Percentiles rank a stretch among this genome's conserved stretches.
phyloP scores from a whole-genome alignment of 2,113 vertebrate genomes.

The Gadus macrocephalus region DNA sequence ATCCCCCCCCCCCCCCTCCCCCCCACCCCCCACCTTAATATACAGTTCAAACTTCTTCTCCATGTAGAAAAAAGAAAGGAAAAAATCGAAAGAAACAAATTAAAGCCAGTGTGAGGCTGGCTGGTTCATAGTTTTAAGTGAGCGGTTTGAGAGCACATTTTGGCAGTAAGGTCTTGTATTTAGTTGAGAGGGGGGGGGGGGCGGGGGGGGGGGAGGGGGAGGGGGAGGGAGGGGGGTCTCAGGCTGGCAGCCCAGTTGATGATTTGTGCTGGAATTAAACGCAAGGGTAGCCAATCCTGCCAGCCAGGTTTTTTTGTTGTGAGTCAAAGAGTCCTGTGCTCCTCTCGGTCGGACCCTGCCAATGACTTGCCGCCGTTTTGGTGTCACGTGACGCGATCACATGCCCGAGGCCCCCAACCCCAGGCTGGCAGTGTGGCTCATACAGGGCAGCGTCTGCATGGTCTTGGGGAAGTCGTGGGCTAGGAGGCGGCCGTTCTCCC shows the following conservation, averaged over 20 bases:
- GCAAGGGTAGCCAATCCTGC: conserved; percentile 40
- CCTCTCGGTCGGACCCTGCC: conserved; percentile 61
- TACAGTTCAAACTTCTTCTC: conserved; percentile 36
- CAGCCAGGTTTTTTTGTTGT: conserved; percentile 39
- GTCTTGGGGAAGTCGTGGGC: conserved; percentile 97
- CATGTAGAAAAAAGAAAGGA: conserved; percentile 22
- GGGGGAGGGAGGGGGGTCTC: conserved; percentile 34
- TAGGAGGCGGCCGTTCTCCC: conserved; percentile 95
- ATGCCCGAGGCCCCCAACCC: conserved; percentile 95
- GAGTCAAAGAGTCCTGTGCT: conserved; percentile 56
- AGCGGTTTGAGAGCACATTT: conserved; percentile 66
- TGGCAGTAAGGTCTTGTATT: conserved; percentile 81
- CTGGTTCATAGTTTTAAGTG: conserved; percentile 46
- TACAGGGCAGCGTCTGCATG: conserved; percentile 96
- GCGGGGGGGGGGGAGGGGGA: conserved; percentile 29
- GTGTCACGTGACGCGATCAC: conserved; percentile 72
- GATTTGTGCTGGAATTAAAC: conserved; percentile 26
- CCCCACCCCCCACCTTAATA: conserved; percentile 21
- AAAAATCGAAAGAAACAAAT: background rate
- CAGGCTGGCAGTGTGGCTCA: conserved; percentile 97
- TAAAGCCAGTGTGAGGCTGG: conserved; percentile 33
- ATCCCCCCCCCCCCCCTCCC: background rate
- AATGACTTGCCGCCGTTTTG: conserved; percentile 24
- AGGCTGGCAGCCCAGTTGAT: no score
- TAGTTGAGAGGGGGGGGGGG: conserved; percentile 27